Conservation (phyloP, 2,797 vertebrate genomes). For the Enteromius paludinosus region DNA sequence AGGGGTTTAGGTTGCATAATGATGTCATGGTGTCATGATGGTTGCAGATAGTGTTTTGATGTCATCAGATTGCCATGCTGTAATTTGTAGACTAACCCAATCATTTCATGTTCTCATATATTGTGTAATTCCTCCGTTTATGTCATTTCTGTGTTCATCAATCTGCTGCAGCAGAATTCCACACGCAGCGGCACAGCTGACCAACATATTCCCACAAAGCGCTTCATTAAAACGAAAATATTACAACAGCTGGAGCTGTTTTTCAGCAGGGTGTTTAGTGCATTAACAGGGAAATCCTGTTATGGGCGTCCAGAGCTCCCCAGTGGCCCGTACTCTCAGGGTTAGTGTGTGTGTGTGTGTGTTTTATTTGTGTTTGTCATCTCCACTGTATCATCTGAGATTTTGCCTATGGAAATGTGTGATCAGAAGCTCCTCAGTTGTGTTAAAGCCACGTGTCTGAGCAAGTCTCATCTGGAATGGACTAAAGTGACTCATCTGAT, state of each 20-base stretch:
- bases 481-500: conserved; percentile 66
- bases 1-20: background rate
- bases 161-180: conserved; percentile 9
- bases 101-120: background rate
- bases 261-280: conserved; percentile 41
- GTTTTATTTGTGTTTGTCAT: conserved; percentile 25
- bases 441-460: conserved; percentile 63
- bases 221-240: conserved; percentile 29
- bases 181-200: conserved; percentile 14
- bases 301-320: conserved; percentile 46
- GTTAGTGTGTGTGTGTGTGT: conserved; percentile 26
- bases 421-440: conserved; percentile 31
- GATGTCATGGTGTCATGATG: no score
- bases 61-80: background rate
- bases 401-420: conserved; percentile 42
- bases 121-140: background rate
- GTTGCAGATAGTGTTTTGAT: background rate
- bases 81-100: background rate
- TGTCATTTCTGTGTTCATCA: background rate
- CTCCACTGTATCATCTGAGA: background rate
- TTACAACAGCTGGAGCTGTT: conserved; percentile 54
- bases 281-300: conserved; percentile 53
- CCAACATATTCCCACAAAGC: conserved; percentile 6
- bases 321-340: conserved; percentile 32
- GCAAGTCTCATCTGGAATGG: conserved; percentile 64